Conservation (phyloP, 2,888 invertebrate species). For the Eupelmus urozonus region DNA sequence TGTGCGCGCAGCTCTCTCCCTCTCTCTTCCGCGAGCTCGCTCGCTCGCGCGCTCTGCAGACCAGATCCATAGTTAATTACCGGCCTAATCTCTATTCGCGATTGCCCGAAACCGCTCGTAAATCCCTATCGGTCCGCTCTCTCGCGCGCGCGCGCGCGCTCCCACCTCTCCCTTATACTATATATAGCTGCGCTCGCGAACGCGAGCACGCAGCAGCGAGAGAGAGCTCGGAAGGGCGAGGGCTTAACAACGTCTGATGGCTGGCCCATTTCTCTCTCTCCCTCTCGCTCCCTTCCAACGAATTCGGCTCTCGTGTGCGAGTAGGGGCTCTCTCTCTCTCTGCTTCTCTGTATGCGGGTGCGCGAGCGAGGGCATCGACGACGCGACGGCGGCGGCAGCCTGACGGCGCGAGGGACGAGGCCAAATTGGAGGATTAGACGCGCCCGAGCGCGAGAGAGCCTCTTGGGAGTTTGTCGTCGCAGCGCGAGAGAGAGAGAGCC, state of each 20-base stretch:
- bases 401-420: conserved; percentile 53
- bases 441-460: conserved; percentile 57
- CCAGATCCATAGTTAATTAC: conserved; percentile 78
- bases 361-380: conserved; percentile 13
- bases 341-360: conserved; percentile 8
- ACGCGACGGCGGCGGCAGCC: background rate
- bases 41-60: conserved; percentile 69
- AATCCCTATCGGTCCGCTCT: conserved; percentile 76
- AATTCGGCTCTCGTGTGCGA: conserved; percentile 48
- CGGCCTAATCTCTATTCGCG: conserved; percentile 77
- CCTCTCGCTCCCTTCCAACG: conserved; percentile 1
- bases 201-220: background rate
- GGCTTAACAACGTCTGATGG: conserved; percentile 55
- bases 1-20: background rate
- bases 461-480: conserved; percentile 58
- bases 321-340: conserved; percentile 29
- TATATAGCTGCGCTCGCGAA: background rate
- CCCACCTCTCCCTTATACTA: background rate
- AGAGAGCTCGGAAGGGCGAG: conserved; percentile 26
- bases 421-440: conserved; percentile 61
- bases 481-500: conserved; percentile 44
- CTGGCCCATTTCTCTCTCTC: conserved; percentile 37
- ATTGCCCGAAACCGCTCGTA: conserved; percentile 77
- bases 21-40: conserved; percentile 5
- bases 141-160: conserved; percentile 67